Evolutionary conservation across 2,888 invertebrate genomes (phyloP).

Genomic region (Acleris laterana): DNA sequence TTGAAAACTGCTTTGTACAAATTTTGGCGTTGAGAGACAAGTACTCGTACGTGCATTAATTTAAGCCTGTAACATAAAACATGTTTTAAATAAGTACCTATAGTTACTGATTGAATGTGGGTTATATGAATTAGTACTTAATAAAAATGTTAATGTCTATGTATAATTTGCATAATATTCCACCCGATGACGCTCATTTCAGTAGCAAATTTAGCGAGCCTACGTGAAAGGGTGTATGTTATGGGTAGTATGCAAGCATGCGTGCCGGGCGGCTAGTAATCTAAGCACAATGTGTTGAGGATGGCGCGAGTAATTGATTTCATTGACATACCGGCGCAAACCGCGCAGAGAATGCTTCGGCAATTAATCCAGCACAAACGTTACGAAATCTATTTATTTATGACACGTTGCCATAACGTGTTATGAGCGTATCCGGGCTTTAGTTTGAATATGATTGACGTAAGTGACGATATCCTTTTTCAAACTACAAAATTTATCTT

Average conservation of each 20-base stretch:
- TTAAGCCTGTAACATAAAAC: too few species aligned
- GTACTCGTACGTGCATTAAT: too few species aligned
- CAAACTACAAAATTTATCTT: too few species aligned
- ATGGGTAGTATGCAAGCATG: constrained; percentile 15
- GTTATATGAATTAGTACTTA: too few species aligned
- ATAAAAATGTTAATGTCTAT: too few species aligned
- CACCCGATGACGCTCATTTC: too few species aligned
- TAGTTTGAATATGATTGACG: constrained; percentile 5
- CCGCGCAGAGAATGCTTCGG: constrained; percentile 68
- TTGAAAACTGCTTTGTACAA: neutral
- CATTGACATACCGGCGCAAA: constrained; percentile 72
- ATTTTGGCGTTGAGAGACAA: too few species aligned
- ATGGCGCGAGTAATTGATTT: constrained; percentile 73
- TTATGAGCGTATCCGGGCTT: constrained; percentile 35
- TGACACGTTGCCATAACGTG: constrained; percentile 46
- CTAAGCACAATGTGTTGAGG: constrained; percentile 45
- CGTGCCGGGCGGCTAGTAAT: constrained; percentile 21
- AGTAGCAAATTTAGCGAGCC: too few species aligned
- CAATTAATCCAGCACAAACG: constrained; percentile 76
- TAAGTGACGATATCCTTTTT: too few species aligned
- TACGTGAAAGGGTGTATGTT: constrained; percentile 5
- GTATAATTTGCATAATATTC: too few species aligned
- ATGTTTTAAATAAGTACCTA: too few species aligned
- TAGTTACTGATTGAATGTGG: too few species aligned
- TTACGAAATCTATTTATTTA: constrained; percentile 62